Conservation (phyloP, 2,113 vertebrate species). For the Pitta sordida region DNA sequence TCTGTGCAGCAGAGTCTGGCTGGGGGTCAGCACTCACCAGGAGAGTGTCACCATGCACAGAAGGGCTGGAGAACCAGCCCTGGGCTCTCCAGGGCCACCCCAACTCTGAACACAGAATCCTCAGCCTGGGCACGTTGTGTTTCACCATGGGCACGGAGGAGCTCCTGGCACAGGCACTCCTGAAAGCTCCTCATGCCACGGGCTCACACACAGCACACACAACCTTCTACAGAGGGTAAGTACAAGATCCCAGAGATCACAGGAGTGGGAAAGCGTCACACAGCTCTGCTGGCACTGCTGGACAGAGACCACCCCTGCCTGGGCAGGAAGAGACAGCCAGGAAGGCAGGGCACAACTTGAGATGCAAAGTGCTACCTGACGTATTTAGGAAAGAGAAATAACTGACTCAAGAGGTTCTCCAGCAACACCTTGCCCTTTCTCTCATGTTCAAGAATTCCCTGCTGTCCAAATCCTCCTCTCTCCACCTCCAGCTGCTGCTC, state of each 20-base stretch:
- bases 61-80: neutral
- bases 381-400: neutral
- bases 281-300: neutral
- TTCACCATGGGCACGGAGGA: neutral
- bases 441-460: neutral
- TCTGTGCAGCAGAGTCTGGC: neutral
- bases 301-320: neutral
- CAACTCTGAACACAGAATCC: neutral
- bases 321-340: neutral
- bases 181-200: neutral
- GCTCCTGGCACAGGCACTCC: neutral
- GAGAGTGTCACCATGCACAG: fast-evolving
- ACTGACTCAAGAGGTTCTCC: fast-evolving
- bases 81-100: neutral
- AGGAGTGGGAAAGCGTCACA: fast-evolving
- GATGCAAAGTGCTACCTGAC: neutral
- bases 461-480: neutral
- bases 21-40: neutral
- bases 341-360: neutral
- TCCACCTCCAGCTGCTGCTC: neutral
- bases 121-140: fast-evolving
- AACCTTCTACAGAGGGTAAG: neutral
- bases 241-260: neutral
- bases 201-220: neutral
- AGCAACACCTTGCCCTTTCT: neutral